phyloP scores from a whole-genome alignment of 2,888 invertebrate species.

The Phanerotoma sp. region DNA sequence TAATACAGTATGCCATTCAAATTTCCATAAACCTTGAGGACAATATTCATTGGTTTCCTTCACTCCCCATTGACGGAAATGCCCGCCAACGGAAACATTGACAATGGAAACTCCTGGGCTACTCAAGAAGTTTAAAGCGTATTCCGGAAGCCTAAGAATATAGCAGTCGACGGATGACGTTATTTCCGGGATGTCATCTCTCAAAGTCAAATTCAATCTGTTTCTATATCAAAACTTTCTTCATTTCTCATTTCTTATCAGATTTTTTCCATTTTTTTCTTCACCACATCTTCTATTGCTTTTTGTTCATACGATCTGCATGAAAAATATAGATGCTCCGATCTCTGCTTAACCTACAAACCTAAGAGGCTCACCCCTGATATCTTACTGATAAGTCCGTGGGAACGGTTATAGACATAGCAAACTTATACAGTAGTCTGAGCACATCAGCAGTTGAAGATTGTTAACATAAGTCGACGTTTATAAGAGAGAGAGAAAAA shows the following conservation, averaged over 20 bases:
- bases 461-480: neutral
- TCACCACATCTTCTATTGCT: neutral
- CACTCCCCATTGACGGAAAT: constrained; percentile 1
- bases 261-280: neutral
- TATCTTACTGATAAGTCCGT: too few relatives aligned
- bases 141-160: constrained; percentile 25
- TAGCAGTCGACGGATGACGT: constrained; percentile 35
- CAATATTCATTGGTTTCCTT: neutral
- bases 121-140: neutral
- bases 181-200: constrained; percentile 44
- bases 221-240: neutral
- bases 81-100: constrained; percentile 4
- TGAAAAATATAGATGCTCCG: neutral
- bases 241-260: neutral
- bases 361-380: too few relatives aligned
- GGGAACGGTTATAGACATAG: too few relatives aligned
- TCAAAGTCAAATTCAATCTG: constrained; percentile 9
- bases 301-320: neutral
- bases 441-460: too few relatives aligned
- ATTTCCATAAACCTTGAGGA: neutral
- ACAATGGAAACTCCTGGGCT: constrained; percentile 4
- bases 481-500: neutral
- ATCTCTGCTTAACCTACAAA: too few relatives aligned
- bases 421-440: too few relatives aligned
- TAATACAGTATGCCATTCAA: neutral